Conservation (phyloP, 2,113 vertebrate species). For the Tupaia tana region DNA sequence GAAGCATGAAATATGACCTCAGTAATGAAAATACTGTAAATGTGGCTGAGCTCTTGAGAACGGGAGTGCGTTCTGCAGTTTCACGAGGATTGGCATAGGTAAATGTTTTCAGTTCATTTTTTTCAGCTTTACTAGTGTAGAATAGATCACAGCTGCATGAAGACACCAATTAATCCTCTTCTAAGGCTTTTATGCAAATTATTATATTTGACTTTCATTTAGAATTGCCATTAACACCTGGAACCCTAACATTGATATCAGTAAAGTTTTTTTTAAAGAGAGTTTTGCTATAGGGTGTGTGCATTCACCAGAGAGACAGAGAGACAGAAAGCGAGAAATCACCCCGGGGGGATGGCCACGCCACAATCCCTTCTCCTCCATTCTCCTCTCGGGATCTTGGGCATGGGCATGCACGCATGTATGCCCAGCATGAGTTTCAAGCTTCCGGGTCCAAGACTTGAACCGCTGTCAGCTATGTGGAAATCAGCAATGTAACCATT, state of each 20-base stretch:
- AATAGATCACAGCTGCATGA: slow-evolving; percentile 39
- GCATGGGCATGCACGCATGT: too few species aligned
- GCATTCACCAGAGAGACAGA: too few species aligned
- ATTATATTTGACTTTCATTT: slow-evolving; percentile 59
- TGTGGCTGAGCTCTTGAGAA: background rate
- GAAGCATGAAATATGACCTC: slow-evolving; percentile 56
- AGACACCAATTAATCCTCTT: slow-evolving; percentile 65
- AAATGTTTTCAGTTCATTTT: slow-evolving; percentile 62
- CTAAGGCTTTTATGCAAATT: slow-evolving; percentile 77
- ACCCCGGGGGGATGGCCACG: too few species aligned
- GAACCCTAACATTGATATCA: slow-evolving; percentile 54
- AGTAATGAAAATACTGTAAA: slow-evolving; percentile 33
- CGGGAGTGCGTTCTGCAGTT: background rate
- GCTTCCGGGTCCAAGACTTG: too few species aligned
- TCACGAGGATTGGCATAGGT: slow-evolving; percentile 6
- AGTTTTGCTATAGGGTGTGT: too few species aligned
- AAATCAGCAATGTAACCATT: too few species aligned
- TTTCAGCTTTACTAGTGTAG: slow-evolving; percentile 36
- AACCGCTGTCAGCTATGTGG: too few species aligned
- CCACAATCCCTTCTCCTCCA: too few species aligned
- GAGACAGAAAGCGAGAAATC: too few species aligned
- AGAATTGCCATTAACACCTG: slow-evolving; percentile 56
- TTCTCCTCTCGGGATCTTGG: too few species aligned
- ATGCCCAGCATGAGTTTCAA: too few species aligned
- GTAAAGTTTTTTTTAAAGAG: too few species aligned